Conservation (phyloP, 2,888 invertebrate genomes). For the Trisateles emortualis region DNA sequence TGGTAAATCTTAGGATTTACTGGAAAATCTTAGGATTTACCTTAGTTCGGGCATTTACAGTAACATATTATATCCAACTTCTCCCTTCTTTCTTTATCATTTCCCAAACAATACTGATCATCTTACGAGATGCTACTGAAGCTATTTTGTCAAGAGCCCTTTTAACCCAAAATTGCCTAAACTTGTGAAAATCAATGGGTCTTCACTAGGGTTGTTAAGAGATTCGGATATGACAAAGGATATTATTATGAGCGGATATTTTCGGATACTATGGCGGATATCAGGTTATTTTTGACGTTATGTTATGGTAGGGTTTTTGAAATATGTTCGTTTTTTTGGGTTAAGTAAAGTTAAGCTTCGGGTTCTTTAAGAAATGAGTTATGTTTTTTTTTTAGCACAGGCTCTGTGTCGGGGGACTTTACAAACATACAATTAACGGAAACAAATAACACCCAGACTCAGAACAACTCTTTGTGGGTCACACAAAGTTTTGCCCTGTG, state of each 20-base stretch:
- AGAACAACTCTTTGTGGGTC: too few relatives aligned
- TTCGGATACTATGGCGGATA: slow-evolving; percentile 2
- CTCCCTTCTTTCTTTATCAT: slow-evolving; percentile 12
- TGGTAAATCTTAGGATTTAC: too few relatives aligned
- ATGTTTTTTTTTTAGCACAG: too few relatives aligned
- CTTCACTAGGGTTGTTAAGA: slow-evolving; percentile 21
- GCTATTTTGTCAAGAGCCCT: slow-evolving; percentile 38
- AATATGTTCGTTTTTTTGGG: background rate
- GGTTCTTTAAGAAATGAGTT: too few relatives aligned
- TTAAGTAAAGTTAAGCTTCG: background rate
- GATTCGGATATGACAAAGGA: slow-evolving; percentile 9
- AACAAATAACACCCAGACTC: too few relatives aligned
- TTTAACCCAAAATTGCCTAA: slow-evolving; percentile 39
- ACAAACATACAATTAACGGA: too few relatives aligned
- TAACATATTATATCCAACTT: background rate
- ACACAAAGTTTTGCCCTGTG: too few relatives aligned
- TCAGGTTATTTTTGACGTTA: slow-evolving; percentile 3
- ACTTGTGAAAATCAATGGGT: slow-evolving; percentile 45
- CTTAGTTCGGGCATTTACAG: too few relatives aligned
- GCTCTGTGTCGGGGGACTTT: too few relatives aligned
- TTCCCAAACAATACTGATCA: slow-evolving; percentile 24
- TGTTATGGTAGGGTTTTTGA: background rate
- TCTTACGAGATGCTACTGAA: slow-evolving; percentile 20
- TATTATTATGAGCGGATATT: slow-evolving; percentile 9
- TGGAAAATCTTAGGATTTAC: too few relatives aligned